phyloP scores from a whole-genome alignment of 2,888 invertebrate species.

The Xanthorhoe spadicearia region DNA sequence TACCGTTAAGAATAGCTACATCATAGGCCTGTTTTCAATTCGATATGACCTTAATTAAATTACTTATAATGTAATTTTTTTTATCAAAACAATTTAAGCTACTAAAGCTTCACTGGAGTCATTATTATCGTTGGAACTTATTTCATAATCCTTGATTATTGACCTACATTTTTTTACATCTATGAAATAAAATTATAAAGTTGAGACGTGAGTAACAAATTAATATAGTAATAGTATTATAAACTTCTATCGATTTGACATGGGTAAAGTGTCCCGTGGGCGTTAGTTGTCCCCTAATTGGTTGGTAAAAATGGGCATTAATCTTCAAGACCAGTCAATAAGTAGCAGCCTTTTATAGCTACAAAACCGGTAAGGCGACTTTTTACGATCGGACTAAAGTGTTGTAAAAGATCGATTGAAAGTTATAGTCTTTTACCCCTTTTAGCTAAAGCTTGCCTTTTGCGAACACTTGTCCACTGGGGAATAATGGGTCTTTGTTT shows the following conservation, averaged over 20 bases:
- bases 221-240: too few species aligned
- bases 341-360: constrained; percentile 19
- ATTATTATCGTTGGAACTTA: too few species aligned
- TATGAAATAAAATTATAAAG: too few species aligned
- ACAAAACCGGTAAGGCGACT: constrained; percentile 12
- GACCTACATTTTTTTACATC: too few species aligned
- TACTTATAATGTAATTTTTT: too few species aligned
- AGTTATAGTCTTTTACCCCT: constrained; percentile 15
- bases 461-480: constrained; percentile 2
- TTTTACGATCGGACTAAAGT: constrained; percentile 20
- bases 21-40: too few species aligned
- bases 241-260: constrained; percentile 1
- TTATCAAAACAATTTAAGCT: too few species aligned
- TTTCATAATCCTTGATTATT: too few species aligned
- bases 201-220: too few species aligned
- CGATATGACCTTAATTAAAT: too few species aligned
- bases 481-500: background rate
- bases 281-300: constrained; percentile 14
- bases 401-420: constrained; percentile 23
- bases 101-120: too few species aligned
- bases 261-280: constrained; percentile 13
- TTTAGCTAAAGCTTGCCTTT: constrained; percentile 4
- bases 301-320: constrained; percentile 15
- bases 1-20: too few species aligned
- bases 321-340: constrained; percentile 14